Conservation (phyloP, 2,888 invertebrate species). For the Pollenia amentaria region DNA sequence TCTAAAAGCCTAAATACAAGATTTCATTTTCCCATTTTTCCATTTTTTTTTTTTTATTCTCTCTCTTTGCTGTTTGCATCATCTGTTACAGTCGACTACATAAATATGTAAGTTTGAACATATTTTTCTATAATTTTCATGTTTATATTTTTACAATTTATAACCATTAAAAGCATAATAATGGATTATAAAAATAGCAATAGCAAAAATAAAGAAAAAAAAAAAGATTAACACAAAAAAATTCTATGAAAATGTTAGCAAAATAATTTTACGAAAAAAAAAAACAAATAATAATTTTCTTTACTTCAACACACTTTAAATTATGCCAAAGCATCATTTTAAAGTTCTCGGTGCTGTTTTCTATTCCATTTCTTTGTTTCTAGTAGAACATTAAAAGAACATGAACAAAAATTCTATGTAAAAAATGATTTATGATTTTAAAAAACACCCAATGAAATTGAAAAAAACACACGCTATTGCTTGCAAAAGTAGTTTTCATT, state of each 20-base stretch:
- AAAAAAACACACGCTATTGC: constrained; percentile 62
- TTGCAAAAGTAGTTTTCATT: constrained; percentile 2
- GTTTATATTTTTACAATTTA: constrained; percentile 24
- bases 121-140: constrained; percentile 56
- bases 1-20: constrained; percentile 55
- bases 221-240: neutral
- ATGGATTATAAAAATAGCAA: neutral
- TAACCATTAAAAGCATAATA: constrained; percentile 5
- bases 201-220: neutral
- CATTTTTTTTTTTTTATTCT: neutral
- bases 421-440: constrained; percentile 61
- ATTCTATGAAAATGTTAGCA: neutral
- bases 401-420: constrained; percentile 50
- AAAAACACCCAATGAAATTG: constrained; percentile 65
- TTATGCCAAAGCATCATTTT: constrained; percentile 59
- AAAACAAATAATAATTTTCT: constrained; percentile 14
- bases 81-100: neutral
- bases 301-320: constrained; percentile 63
- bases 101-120: constrained; percentile 23
- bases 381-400: constrained; percentile 20
- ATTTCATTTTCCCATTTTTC: neutral
- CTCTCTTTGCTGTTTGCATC: neutral
- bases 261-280: constrained; percentile 17
- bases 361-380: neutral
- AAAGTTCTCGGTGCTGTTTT: constrained; percentile 9